Evolutionary conservation across 2,888 invertebrate species (phyloP).

Genomic region (Lasioglossum villosulum): DNA sequence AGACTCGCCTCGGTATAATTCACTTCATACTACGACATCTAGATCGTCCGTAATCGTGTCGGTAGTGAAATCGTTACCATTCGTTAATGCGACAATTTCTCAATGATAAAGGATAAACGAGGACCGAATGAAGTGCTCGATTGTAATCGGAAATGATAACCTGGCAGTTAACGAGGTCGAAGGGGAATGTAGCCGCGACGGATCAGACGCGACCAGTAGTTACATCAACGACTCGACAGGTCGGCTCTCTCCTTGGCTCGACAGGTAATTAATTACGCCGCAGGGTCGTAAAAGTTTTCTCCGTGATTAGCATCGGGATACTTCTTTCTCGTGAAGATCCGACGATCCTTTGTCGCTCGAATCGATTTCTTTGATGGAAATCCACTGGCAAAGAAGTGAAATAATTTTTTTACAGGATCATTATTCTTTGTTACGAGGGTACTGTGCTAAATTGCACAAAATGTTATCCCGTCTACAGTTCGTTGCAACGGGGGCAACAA

Average conservation of each 20-base stretch:
- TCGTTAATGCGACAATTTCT: constrained; percentile 16
- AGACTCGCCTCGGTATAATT: background rate
- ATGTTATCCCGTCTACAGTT: background rate
- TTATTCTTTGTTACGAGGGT: background rate
- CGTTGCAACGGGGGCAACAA: background rate
- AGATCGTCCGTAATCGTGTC: background rate
- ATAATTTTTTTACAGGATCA: background rate
- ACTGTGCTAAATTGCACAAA: background rate
- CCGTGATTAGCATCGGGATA: constrained; percentile 20
- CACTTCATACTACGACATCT: background rate
- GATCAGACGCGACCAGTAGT: constrained; percentile 56
- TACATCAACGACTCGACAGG: constrained; percentile 54
- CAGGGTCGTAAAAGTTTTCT: constrained; percentile 51
- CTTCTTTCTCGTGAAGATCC: constrained; percentile 5
- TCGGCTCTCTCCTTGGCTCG: constrained; percentile 40
- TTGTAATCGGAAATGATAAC: constrained; percentile 17
- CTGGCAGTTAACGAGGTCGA: constrained; percentile 10
- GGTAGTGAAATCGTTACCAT: constrained; percentile 4
- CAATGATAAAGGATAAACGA: constrained; percentile 12
- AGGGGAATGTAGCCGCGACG: constrained; percentile 29
- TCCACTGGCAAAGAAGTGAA: background rate
- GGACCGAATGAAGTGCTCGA: constrained; percentile 10
- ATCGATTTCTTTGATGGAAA: background rate
- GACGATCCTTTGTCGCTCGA: background rate
- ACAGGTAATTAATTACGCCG: constrained; percentile 71